Conservation (phyloP, 2,888 invertebrate genomes). For the Smittia aterrima region DNA sequence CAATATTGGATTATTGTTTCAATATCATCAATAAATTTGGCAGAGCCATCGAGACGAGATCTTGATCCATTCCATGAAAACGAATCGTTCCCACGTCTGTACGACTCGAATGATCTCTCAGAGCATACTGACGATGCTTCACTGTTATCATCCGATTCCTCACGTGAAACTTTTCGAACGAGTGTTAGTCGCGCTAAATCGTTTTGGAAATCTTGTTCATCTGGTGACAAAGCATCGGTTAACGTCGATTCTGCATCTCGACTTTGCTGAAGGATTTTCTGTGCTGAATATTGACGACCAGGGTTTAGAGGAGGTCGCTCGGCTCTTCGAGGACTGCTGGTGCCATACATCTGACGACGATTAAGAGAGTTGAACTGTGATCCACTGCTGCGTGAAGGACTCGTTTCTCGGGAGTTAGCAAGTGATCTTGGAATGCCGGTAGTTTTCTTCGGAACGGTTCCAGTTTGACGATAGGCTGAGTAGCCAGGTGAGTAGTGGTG, state of each 20-base stretch:
- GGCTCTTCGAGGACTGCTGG: slow-evolving; percentile 51
- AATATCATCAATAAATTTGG: slow-evolving; percentile 69
- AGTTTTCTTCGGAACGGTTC: slow-evolving; percentile 63
- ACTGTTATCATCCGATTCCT: slow-evolving; percentile 76
- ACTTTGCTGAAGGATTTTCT: slow-evolving; percentile 80
- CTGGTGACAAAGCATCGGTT: slow-evolving; percentile 67
- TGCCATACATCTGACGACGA: slow-evolving; percentile 43
- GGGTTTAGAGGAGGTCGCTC: slow-evolving; percentile 60
- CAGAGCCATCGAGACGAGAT: slow-evolving; percentile 67
- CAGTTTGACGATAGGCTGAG: slow-evolving; percentile 51
- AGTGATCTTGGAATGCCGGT: slow-evolving; percentile 67
- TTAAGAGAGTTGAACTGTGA: slow-evolving; percentile 48
- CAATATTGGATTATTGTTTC: slow-evolving; percentile 83
- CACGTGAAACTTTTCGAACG: slow-evolving; percentile 59
- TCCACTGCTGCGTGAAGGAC: slow-evolving; percentile 54
- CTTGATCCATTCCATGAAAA: slow-evolving; percentile 82
- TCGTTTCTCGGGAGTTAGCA: slow-evolving; percentile 67
- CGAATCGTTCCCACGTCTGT: slow-evolving; percentile 74
- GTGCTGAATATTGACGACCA: slow-evolving; percentile 65
- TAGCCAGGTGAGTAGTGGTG: slow-evolving; percentile 64
- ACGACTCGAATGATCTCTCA: slow-evolving; percentile 82
- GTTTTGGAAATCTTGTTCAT: slow-evolving; percentile 51
- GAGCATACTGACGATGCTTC: slow-evolving; percentile 96
- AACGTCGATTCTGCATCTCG: slow-evolving; percentile 83
- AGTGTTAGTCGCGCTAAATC: slow-evolving; percentile 51